Percentiles rank a stretch among this genome's conserved stretches.
phyloP scores from a whole-genome alignment of 2,888 invertebrate genomes.

The Dryobotodes eremita region DNA sequence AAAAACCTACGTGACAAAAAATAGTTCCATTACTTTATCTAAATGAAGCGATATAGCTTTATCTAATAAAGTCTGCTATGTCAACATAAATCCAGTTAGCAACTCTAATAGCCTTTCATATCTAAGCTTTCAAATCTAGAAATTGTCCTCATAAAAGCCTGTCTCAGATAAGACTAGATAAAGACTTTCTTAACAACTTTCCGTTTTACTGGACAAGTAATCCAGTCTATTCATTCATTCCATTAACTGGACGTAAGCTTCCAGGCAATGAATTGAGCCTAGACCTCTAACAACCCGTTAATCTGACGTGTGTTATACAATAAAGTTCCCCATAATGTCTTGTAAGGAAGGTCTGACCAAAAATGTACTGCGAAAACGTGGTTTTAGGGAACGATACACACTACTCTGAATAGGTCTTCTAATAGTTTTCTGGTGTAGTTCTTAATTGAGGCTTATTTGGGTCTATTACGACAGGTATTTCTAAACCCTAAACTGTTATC shows the following conservation, averaged over 20 bases:
- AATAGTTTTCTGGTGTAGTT: conserved; percentile 1
- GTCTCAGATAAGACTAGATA: not conserved
- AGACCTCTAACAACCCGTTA: conserved; percentile 47
- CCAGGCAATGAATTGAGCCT: conserved; percentile 44
- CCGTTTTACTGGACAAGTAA: conserved; percentile 14
- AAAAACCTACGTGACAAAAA: conserved; percentile 8
- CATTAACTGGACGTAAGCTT: conserved; percentile 47
- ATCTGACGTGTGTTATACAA: conserved; percentile 57
- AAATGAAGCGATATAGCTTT: not conserved
- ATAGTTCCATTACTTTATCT: not conserved
- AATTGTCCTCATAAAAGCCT: conserved; percentile 7
- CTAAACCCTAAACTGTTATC: not conserved
- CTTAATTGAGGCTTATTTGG: not conserved
- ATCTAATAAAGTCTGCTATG: conserved; percentile 12
- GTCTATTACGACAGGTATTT: not conserved
- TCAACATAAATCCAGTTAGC: not conserved
- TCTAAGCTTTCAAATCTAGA: conserved; percentile 32
- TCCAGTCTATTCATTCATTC: conserved; percentile 43
- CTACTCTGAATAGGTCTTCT: conserved; percentile 11
- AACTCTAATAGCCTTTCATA: not conserved
- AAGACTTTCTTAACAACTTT: conserved; percentile 16
- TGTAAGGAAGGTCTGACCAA: conserved; percentile 7
- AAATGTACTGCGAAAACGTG: conserved; percentile 18
- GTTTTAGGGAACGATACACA: conserved; percentile 7
- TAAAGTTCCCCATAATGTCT: conserved; percentile 40